These are phyloP conservation scores for Scolopax rusticola DNA, from an alignment of 2,797 vertebrate genomes.

Conservation along the genomic window DNA sequence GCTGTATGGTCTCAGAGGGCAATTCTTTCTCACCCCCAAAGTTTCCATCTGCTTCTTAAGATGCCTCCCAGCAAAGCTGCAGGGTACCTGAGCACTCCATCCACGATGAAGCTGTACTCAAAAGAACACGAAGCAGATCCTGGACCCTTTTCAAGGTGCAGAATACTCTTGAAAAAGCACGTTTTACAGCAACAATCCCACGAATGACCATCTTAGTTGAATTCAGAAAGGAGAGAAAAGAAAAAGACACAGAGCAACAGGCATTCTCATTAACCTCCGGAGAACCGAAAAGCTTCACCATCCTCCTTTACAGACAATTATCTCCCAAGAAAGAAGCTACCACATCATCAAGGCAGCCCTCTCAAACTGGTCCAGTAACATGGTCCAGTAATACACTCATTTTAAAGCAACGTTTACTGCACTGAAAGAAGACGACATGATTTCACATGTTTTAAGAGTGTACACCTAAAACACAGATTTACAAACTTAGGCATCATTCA, in stretches of 20 bases:
- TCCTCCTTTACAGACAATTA: conserved; percentile 20
- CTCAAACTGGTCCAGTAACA: conserved; percentile 16
- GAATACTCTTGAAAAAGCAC: conserved; percentile 9
- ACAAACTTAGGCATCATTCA: conserved; percentile 53
- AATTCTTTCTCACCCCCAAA: not conserved
- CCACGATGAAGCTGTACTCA: not conserved
- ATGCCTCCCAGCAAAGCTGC: not conserved
- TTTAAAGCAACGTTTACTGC: conserved; percentile 23
- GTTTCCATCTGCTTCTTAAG: not conserved
- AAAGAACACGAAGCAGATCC: not conserved
- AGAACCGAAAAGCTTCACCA: not conserved
- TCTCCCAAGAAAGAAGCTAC: not conserved
- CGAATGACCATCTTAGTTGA: not conserved
- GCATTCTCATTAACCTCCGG: not conserved
- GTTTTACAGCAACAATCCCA: conserved; percentile 39
- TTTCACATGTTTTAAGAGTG: conserved; percentile 58
- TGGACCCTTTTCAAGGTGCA: conserved; percentile 32
- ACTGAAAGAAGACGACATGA: conserved; percentile 18
- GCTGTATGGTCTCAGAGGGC: not conserved
- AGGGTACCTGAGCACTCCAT: conserved; percentile 28
- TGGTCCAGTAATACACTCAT: not conserved
- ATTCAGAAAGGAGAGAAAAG: not conserved
- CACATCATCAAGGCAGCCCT: not conserved
- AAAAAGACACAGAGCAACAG: not conserved
- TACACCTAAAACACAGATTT: conserved; percentile 44